Evolutionary conservation across 2,113 vertebrate genomes (phyloP), one percentile per base, ranked within the genome.

Genomic region (Electrona antarctica): DNA sequence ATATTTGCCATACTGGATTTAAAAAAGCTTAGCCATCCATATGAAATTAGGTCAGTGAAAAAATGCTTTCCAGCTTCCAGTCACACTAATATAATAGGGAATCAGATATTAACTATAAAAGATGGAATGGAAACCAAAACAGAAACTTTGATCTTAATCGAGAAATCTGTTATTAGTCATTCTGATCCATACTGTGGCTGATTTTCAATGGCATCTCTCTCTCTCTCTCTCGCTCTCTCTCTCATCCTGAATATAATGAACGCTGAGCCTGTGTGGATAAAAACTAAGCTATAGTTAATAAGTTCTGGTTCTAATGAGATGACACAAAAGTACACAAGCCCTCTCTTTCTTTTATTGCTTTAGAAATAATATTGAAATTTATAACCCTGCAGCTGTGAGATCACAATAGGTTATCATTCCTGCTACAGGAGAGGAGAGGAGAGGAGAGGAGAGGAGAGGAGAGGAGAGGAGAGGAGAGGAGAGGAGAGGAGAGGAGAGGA

Each of bases 241-340:
- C 63, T 76, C 65, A 7, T 46, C 15, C 67, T 79, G 85, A 89
- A 91, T 77, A 84, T 88, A 92, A 93, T 93, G 92, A 93, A 90
- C 87, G 80, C 48, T 87, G 87, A 90, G 88, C 91, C 89, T 90
- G 82, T 89, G 87, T 87, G 92, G 90, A 93, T 91, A 89, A 88
- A 87, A 88, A 80, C 78, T 87, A 85, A 91, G 88, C 89, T 90
- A 84, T 90, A 84, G 87, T 90, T 93, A 92, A 93, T 92, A 92
- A 58, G 81, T 89, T 89, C 79, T 51, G 76, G 61, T 60, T 78
- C 81, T 83, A 83, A 89, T 89, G 76, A 84, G 83, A 87, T 21
- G 55, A 85, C 79, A 80, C 76, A 78, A 90, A 87, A 12, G 66
- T 78, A 87, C 78, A 87, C 83, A 85, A 89, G 86, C 71, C 64